Conservation (phyloP, 1,140 invertebrate species). For the Zaprionus capensis region DNA sequence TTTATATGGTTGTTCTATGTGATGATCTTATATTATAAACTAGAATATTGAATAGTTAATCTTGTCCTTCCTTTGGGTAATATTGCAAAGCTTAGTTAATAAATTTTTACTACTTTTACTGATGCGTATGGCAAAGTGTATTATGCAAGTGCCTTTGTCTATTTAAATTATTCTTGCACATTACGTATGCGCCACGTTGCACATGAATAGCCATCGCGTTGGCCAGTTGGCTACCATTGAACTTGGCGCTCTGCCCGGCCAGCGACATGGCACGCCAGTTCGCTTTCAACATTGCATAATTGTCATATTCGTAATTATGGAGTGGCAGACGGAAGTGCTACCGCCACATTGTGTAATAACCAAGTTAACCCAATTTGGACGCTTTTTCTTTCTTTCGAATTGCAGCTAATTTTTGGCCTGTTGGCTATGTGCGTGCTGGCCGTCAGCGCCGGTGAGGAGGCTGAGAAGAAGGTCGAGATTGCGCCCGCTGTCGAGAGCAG, state of each 20-base stretch:
- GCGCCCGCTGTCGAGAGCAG: constrained; percentile 72
- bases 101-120: background rate
- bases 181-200: constrained; percentile 63
- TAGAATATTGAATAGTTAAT: too few species aligned
- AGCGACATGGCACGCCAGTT: constrained; percentile 14
- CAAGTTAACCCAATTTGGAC: constrained; percentile 47
- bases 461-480: constrained; percentile 67
- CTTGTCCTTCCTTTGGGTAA: too few species aligned
- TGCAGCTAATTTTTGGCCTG: constrained; percentile 85
- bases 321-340: constrained; percentile 53
- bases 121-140: background rate
- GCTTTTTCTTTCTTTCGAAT: constrained; percentile 35
- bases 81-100: too few species aligned
- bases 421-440: constrained; percentile 84
- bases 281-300: constrained; percentile 69
- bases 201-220: constrained; percentile 18
- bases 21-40: background rate
- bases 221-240: constrained; percentile 53
- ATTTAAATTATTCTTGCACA: constrained; percentile 37
- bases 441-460: constrained; percentile 85
- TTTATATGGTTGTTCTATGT: background rate
- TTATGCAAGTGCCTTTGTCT: constrained; percentile 9
- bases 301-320: constrained; percentile 75
- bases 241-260: constrained; percentile 65
- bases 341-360: constrained; percentile 48